Conservation (phyloP, 2,113 vertebrate species). For the Nothocercus julius region DNA sequence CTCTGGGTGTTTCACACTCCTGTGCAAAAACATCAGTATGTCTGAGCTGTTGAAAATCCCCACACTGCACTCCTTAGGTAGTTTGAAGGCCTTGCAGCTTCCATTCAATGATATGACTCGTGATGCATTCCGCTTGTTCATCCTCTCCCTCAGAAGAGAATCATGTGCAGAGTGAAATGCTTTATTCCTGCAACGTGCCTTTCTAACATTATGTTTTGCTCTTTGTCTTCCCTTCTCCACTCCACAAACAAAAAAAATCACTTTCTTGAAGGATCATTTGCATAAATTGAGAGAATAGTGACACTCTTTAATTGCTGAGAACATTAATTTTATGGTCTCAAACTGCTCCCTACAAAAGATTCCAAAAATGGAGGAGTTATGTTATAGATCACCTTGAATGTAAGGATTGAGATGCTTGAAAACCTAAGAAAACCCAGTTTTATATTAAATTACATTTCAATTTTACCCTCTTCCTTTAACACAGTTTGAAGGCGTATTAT, state of each 20-base stretch:
- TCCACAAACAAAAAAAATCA: not conserved
- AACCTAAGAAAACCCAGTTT: not conserved
- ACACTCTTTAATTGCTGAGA: not conserved
- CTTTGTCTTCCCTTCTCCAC: not conserved
- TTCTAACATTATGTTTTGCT: not conserved
- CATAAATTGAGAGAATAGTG: not conserved
- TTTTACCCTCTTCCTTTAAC: not conserved
- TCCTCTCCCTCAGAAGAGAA: not conserved
- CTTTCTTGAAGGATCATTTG: not conserved
- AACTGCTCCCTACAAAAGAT: not conserved
- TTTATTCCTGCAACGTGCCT: not conserved
- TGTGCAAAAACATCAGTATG: not conserved
- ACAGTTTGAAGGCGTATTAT: not conserved
- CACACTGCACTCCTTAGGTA: not conserved
- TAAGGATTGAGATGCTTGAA: not conserved
- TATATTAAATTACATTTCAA: not conserved
- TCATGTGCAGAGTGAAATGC: fast-evolving
- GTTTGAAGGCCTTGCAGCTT: not conserved
- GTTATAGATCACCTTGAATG: not conserved
- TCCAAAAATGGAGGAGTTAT: not conserved
- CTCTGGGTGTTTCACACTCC: not conserved
- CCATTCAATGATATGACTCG: not conserved
- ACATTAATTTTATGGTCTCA: fast-evolving
- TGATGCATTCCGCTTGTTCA: not conserved
- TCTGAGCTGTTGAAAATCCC: not conserved